These are phyloP conservation scores for Sphenodon punctatus DNA, from an alignment of 2,797 vertebrate species.

Conservation along the genomic window DNA sequence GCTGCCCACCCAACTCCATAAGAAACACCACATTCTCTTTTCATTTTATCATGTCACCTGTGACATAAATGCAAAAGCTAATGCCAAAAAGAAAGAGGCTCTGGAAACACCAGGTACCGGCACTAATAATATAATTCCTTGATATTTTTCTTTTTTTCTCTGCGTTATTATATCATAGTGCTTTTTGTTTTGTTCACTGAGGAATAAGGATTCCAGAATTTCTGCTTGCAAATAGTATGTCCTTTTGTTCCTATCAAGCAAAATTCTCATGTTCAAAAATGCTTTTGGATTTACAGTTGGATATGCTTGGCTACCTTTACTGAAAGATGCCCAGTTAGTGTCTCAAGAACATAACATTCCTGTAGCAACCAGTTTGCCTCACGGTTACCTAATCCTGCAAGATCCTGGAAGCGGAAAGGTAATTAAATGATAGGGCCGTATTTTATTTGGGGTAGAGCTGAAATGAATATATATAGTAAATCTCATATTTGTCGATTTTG, in stretches of 20 bases:
- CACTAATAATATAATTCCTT: neutral
- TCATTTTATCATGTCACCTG: slow-evolving; percentile 98
- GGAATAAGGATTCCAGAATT: slow-evolving; percentile 40
- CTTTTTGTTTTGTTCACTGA: no score
- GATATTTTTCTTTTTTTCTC: neutral
- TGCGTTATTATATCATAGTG: no score
- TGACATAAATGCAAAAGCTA: slow-evolving; percentile 98
- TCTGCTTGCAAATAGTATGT: slow-evolving; percentile 20
- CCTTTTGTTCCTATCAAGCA: slow-evolving; percentile 13
- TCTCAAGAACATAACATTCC: slow-evolving; percentile 92
- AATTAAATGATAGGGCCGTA: neutral
- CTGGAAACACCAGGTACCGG: slow-evolving; percentile 92
- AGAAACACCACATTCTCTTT: slow-evolving; percentile 98
- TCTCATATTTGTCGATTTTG: no score
- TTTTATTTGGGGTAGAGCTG: no score
- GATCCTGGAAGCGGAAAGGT: slow-evolving; percentile 90
- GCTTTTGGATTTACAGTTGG: slow-evolving; percentile 83
- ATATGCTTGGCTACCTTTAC: slow-evolving; percentile 92
- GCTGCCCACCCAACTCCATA: slow-evolving; percentile 94
- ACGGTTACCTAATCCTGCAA: slow-evolving; percentile 88
- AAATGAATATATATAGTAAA: no score
- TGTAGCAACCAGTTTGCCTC: slow-evolving; percentile 87
- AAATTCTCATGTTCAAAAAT: slow-evolving; percentile 9
- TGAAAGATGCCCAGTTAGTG: slow-evolving; percentile 88
- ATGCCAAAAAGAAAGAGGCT: slow-evolving; percentile 94